phyloP scores from a whole-genome alignment of 2,888 invertebrate genomes.

The Piscicola geometra region DNA sequence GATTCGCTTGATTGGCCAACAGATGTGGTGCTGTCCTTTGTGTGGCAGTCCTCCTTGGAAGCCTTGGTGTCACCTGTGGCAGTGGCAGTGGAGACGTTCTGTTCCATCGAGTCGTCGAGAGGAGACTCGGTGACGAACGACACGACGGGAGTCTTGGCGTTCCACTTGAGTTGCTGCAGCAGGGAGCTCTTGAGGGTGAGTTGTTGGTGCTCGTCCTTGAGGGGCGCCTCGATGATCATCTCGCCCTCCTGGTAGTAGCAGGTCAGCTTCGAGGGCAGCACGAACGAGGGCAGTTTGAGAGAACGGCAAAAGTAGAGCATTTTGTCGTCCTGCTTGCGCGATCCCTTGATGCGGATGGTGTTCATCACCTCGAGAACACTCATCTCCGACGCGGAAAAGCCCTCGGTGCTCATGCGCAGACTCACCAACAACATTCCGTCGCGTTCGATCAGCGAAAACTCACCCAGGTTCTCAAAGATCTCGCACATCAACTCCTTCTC shows the following conservation, averaged over 20 bases:
- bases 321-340: not conserved
- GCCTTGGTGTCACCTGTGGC: no score
- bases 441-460: not conserved
- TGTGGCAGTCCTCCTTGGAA: no score
- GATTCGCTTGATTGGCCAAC: no score
- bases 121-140: not conserved
- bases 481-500: not conserved
- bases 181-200: not conserved
- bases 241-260: not conserved
- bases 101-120: not conserved
- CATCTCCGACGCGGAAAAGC: not conserved
- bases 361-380: not conserved
- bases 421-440: slow-evolving; percentile 3
- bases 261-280: not conserved
- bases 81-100: no score
- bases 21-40: no score
- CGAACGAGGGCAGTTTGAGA: not conserved
- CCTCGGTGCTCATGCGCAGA: not conserved
- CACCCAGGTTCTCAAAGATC: not conserved
- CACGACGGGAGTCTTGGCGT: not conserved
- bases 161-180: not conserved
- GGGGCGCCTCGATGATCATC: not conserved
- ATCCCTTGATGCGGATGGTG: not conserved
- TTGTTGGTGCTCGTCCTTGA: not conserved
- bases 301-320: not conserved